Base-by-base conservation (phyloP, 2,888 invertebrate species). In the Polyommatus icarus region DNA sequence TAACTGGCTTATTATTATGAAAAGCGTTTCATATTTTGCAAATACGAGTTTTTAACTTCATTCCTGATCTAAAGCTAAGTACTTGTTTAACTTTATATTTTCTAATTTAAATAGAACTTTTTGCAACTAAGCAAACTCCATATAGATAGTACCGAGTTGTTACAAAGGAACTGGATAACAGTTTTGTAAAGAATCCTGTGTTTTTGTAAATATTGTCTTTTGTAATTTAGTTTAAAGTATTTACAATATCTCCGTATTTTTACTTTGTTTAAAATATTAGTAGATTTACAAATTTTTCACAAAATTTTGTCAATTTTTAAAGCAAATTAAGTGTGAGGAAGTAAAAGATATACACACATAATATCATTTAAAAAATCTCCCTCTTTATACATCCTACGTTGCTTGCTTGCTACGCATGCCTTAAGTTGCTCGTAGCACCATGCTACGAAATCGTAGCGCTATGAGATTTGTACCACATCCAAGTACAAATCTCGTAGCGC, bases 21-120 rank as follows among this genome's bases (percentile, higher is more conserved):
- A 75, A 75, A 54, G 73, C 73, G 40, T 73, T 54, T 75, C 20
- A 75, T 75, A 50, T 75, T 75, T 75, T 75, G 24, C 50, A 75
- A 75, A 54, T 75, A 24, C 73, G 73, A 75, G 75, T 75, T 75
- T 73, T 75, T 10, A 75, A 75, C 75, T 75, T 75, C 54, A 54
- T 75, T 75, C 15, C 54, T 75, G 75, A 75, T 75, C 50, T 75
- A 75, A 54, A 75, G 54, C 32, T 75, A 54, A 29, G 75, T 54
- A 54, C 75, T 75, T 54, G 75, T 54, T 75, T n/a, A 75, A 75
- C 75, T 54, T 54, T 54, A 12, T 75, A 18, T 54, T 54, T 75
- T 12, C 54, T 15, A 54, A 75, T 75, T 75, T 75, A 54, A 54
- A 54, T 75, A 73, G 5, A 75, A 75, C 54, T 75, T 75, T 67